Conservation (phyloP, 2,888 invertebrate species). For the Nebria salina region DNA sequence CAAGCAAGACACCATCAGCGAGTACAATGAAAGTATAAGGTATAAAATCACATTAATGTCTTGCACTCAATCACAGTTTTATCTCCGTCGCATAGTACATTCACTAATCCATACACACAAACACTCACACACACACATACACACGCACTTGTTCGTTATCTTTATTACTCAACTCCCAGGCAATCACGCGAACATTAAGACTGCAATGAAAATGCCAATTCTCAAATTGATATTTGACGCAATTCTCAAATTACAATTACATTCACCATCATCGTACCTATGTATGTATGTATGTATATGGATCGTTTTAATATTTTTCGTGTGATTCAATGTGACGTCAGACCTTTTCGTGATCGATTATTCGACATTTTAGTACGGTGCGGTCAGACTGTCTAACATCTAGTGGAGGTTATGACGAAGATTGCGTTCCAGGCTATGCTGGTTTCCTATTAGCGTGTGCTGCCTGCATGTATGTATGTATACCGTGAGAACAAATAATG, state of each 20-base stretch:
- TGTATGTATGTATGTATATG: too few species aligned
- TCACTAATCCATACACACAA: not conserved
- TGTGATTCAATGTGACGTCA: not conserved
- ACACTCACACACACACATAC: not conserved
- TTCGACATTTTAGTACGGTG: too few species aligned
- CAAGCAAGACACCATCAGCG: not conserved
- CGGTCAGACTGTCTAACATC: too few species aligned
- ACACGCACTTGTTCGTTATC: slow-evolving; percentile 12
- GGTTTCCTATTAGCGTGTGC: not conserved
- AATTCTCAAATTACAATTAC: not conserved
- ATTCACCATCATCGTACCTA: not conserved
- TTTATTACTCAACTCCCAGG: slow-evolving; percentile 2
- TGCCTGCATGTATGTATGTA: not conserved
- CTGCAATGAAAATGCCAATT: slow-evolving; percentile 22
- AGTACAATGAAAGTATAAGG: slow-evolving; percentile 16
- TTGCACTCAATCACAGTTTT: slow-evolving; percentile 17
- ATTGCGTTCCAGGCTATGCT: not conserved
- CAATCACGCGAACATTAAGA: slow-evolving; percentile 5
- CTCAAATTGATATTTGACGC: not conserved
- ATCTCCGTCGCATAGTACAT: not conserved
- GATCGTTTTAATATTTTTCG: not conserved
- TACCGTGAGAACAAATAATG: slow-evolving; percentile 13
- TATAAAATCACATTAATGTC: slow-evolving; percentile 16
- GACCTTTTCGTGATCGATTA: not conserved
- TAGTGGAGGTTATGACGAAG: too few species aligned